Base-by-base conservation (phyloP, 1,140 invertebrate genomes). In the Gryllus bimaculatus region DNA sequence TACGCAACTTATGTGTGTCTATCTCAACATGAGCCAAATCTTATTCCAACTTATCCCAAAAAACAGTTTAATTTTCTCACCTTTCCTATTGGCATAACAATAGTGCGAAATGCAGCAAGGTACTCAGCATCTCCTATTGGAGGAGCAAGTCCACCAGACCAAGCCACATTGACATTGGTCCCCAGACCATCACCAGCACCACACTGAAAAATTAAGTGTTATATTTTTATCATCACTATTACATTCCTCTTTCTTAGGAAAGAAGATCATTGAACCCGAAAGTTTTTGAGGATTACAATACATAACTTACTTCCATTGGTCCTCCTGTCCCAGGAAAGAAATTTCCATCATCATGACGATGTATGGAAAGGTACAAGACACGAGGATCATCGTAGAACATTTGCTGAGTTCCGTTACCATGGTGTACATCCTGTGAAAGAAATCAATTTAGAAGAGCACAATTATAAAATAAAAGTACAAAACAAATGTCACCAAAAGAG, bases 311-410 rank as follows among this genome's bases (percentile, higher is more conserved):
- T 84, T 99, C 97, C 54, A 91, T 92, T 49, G 94, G 92, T 74
- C 93, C 95, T 54, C 97, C 97, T 13, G 97, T 98, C 79, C 98
- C 98, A 39, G 98, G 98, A 89, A 99, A 99, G 88, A 99, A 99
- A 87, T 99, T 99, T 76, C 98, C 98, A 86, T 98, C 96, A 89
- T 99, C 98, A 90, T 99, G 98, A 82, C 98, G 93, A 90, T 99
- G 98, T 84, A 99, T 93, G 81, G 96, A 99, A 82, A 99, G 90
- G 86, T 99, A 99, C 81, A 99, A 89, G 81, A 99, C 95, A 83
- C 93, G 91, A 21, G 95, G 93, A 87, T 99, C 97, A 84, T 96
- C 92, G 87, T 99, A 99, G 87, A 99, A 99, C 87, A 97, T 96
- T 85, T 98, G 96, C 87, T 99, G 98, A 39, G 98, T 99, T 75